These are phyloP conservation scores for Toxonevra muliebris DNA, from an alignment of 2,888 invertebrate species.

Conservation along the genomic window DNA sequence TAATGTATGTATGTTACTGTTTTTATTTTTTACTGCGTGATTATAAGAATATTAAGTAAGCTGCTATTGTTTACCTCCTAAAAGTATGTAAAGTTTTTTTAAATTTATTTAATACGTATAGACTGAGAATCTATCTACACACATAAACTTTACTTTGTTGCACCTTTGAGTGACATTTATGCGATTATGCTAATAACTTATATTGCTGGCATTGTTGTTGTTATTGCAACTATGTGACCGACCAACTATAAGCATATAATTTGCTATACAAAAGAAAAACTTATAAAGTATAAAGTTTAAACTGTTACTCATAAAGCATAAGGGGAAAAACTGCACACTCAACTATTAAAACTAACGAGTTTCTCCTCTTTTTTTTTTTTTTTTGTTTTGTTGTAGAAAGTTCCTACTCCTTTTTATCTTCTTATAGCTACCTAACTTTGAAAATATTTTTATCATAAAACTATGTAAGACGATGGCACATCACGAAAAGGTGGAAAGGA, in stretches of 20 bases:
- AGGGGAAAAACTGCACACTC: neutral
- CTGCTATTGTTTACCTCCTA: too few relatives aligned
- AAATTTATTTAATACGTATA: too few relatives aligned
- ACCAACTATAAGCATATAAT: slow-evolving; percentile 13
- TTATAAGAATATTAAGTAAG: too few relatives aligned
- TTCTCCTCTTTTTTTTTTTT: slow-evolving; percentile 21
- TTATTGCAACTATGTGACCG: neutral
- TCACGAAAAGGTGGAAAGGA: neutral
- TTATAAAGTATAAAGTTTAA: neutral
- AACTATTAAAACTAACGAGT: slow-evolving; percentile 33
- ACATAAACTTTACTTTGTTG: slow-evolving; percentile 17
- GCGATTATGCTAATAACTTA: slow-evolving; percentile 31
- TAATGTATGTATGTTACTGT: too few relatives aligned
- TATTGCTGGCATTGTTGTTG: neutral
- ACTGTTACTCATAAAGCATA: neutral
- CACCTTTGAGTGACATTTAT: slow-evolving; percentile 33
- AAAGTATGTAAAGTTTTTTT: too few relatives aligned
- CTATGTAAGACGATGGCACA: slow-evolving; percentile 8
- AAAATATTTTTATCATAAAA: slow-evolving; percentile 30
- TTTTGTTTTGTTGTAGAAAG: neutral
- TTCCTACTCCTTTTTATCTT: neutral
- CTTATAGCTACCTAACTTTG: neutral
- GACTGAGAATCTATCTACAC: too few relatives aligned
- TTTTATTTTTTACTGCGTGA: too few relatives aligned
- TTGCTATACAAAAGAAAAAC: neutral